Conservation (phyloP, 1,140 invertebrate genomes). For the Venturia canescens region DNA sequence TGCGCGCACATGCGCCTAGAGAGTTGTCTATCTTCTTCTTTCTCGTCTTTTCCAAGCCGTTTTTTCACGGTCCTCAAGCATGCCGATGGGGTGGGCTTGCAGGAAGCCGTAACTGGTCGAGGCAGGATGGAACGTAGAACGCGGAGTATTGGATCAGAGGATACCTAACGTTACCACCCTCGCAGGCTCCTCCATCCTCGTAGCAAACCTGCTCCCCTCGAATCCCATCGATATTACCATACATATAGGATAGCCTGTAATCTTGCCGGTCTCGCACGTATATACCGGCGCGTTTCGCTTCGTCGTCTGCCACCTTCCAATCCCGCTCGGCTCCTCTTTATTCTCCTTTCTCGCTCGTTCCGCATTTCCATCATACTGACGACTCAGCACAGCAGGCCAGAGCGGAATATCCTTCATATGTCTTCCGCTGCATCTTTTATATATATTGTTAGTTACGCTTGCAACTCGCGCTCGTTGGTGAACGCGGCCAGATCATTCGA, state of each 20-base stretch:
- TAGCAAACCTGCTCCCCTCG: constrained; percentile 52
- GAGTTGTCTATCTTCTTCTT: constrained; percentile 21
- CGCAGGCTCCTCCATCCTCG: constrained; percentile 39
- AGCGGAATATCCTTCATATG: constrained; percentile 16
- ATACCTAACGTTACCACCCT: constrained; percentile 43
- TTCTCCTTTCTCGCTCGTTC: constrained; percentile 56
- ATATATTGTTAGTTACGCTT: not conserved
- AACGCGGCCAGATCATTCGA: not conserved
- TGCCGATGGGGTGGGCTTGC: not conserved
- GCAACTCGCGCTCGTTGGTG: not conserved
- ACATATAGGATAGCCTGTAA: constrained; percentile 65
- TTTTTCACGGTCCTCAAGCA: constrained; percentile 22
- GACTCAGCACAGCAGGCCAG: not conserved
- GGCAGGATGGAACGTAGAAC: constrained; percentile 26
- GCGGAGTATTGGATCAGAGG: constrained; percentile 45
- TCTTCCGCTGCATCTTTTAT: not conserved
- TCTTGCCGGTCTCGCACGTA: constrained; percentile 3
- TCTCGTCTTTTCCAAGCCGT: not conserved
- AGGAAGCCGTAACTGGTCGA: constrained; percentile 22
- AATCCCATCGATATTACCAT: constrained; percentile 68
- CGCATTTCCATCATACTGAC: constrained; percentile 3
- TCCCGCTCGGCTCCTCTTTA: not conserved
- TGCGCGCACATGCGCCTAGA: constrained; percentile 21
- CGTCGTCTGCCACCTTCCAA: constrained; percentile 58
- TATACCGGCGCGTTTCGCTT: constrained; percentile 2